Percentiles rank a stretch among this genome's conserved stretches.
phyloP scores from a whole-genome alignment of 2,888 invertebrate genomes.

The Erebia ligea region DNA sequence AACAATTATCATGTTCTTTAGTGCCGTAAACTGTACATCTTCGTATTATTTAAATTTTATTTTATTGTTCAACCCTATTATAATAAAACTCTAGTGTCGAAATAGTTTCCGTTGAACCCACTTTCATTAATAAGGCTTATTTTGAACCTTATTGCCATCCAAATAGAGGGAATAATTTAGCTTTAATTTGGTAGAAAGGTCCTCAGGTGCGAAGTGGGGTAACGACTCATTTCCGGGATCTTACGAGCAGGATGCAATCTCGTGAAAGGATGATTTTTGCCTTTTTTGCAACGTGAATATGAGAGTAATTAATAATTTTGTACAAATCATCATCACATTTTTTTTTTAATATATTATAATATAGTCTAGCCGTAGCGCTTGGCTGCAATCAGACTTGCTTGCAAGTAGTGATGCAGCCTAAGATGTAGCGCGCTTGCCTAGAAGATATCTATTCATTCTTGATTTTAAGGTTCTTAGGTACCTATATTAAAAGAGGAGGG shows the following conservation, averaged over 20 bases:
- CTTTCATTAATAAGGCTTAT: background rate
- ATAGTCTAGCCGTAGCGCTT: no score
- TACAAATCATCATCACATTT: background rate
- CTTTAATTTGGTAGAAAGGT: background rate
- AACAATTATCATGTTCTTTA: no score
- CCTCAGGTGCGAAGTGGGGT: slow-evolving; percentile 22
- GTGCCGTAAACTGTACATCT: no score
- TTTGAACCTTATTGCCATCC: slow-evolving; percentile 1
- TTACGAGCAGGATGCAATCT: slow-evolving; percentile 5
- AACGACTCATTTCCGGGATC: slow-evolving; percentile 25
- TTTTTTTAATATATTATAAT: no score
- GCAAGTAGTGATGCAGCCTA: no score
- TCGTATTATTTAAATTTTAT: background rate
- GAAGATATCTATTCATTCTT: no score
- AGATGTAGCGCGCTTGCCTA: no score
- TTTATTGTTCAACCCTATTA: slow-evolving; percentile 21
- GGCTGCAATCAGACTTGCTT: no score
- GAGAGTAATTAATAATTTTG: no score
- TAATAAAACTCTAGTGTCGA: slow-evolving; percentile 17
- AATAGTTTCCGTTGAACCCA: slow-evolving; percentile 19
- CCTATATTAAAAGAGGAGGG: no score
- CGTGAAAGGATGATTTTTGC: slow-evolving; percentile 14
- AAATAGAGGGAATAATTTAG: background rate
- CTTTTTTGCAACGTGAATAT: background rate
- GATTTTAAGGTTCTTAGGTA: no score